Evolutionary conservation across 2,888 invertebrate species (phyloP).

Genomic region (Sicus ferrugineus): DNA sequence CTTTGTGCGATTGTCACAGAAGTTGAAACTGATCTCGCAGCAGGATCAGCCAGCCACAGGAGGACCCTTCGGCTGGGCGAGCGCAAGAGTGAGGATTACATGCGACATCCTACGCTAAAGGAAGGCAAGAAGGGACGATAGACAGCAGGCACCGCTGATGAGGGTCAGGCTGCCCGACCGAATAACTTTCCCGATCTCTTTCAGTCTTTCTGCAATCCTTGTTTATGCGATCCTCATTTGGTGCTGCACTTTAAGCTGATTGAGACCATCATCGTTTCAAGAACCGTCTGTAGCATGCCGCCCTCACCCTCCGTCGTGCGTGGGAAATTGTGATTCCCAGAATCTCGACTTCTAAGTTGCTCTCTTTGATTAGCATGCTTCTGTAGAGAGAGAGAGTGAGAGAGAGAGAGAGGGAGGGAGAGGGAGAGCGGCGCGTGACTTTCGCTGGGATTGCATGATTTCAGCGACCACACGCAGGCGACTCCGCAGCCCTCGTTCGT

Average conservation of each 20-base stretch:
- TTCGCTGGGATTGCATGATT: no score
- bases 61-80: neutral
- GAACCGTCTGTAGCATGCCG: neutral
- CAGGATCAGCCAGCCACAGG: neutral
- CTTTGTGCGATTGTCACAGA: neutral
- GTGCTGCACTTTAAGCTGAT: neutral
- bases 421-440: neutral
- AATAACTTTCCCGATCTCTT: neutral
- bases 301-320: neutral
- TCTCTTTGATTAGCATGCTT: no score
- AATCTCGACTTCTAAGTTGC: no score
- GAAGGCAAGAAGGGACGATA: neutral
- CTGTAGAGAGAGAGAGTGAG: neutral
- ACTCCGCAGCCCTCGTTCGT: no score
- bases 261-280: neutral
- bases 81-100: constrained; percentile 8
- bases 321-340: constrained; percentile 27
- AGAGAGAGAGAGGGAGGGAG: constrained; percentile 10
- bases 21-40: neutral
- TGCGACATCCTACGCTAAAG: neutral
- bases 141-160: neutral
- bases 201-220: constrained; percentile 16
- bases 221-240: constrained; percentile 15
- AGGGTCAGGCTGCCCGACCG: neutral
- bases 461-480: no score